Conservation (phyloP, 2,797 vertebrate species). For the Gymnopithys bicolor region DNA sequence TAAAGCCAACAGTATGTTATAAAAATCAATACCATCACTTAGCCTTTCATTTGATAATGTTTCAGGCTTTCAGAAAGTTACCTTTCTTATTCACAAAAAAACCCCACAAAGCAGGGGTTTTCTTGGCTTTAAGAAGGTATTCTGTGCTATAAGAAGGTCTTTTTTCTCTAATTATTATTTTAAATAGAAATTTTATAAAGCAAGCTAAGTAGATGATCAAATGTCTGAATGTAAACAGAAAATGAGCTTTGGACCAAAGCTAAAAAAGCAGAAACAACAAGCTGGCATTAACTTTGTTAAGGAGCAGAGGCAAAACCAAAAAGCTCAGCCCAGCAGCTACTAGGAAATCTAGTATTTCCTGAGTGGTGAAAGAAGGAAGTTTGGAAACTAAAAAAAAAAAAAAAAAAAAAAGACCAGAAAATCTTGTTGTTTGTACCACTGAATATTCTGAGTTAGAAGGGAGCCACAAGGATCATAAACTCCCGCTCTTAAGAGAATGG, state of each 20-base stretch:
- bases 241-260: constrained; percentile 42
- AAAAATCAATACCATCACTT: neutral
- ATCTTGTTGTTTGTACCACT: constrained; percentile 30
- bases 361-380: constrained; percentile 11
- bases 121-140: neutral
- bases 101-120: neutral
- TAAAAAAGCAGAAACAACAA: constrained; percentile 48
- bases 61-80: neutral
- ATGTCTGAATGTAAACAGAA: constrained; percentile 49
- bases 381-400: neutral
- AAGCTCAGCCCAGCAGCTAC: constrained; percentile 32
- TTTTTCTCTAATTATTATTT: neutral
- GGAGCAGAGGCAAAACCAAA: constrained; percentile 50
- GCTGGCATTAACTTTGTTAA: constrained; percentile 40
- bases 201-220: constrained; percentile 15
- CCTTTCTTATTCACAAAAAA: neutral
- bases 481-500: neutral
- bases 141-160: neutral
- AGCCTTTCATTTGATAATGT: neutral
- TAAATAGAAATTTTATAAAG: neutral
- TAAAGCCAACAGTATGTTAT: neutral
- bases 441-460: neutral
- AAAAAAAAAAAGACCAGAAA: constrained; percentile 10
- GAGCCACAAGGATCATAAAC: neutral
- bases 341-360: constrained; percentile 64